Evolutionary conservation across 2,797 vertebrate species (phyloP).

Genomic region (Lophius americanus): DNA sequence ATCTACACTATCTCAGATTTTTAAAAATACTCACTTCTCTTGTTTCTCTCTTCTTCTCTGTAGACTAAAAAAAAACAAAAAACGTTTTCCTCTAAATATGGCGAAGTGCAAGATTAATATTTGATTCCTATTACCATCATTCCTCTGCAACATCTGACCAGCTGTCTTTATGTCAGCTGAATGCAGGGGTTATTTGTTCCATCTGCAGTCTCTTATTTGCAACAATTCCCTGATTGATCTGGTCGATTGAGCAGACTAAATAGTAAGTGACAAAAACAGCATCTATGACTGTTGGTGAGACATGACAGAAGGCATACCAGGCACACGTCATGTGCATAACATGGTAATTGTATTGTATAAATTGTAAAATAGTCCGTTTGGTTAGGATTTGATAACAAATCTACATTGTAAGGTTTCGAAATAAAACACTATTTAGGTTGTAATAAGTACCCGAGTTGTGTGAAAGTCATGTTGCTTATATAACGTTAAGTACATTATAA

Average conservation of each 20-base stretch:
- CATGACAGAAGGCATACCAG: no score
- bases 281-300: no score
- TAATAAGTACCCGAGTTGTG: no score
- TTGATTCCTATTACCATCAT: slow-evolving; percentile 39
- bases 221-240: neutral
- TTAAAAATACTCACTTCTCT: neutral
- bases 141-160: slow-evolving; percentile 37
- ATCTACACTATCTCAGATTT: no score
- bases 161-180: slow-evolving; percentile 24
- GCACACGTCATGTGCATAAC: neutral
- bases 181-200: slow-evolving; percentile 21
- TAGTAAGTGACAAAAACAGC: neutral
- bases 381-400: neutral
- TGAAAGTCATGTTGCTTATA: slow-evolving; percentile 14
- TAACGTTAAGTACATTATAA: slow-evolving; percentile 7
- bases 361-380: neutral
- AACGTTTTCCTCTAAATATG: slow-evolving; percentile 1
- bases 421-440: neutral
- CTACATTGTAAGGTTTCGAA: neutral
- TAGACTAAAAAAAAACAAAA: neutral
- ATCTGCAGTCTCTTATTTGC: slow-evolving; percentile 44
- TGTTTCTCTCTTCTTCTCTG: no score
- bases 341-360: no score
- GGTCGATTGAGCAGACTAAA: neutral
- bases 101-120: slow-evolving; percentile 22